Percentiles rank a stretch among this genome's conserved stretches.
Conservation (phyloP, 1,140 invertebrate species). For the Hydropsyche tenuis region DNA sequence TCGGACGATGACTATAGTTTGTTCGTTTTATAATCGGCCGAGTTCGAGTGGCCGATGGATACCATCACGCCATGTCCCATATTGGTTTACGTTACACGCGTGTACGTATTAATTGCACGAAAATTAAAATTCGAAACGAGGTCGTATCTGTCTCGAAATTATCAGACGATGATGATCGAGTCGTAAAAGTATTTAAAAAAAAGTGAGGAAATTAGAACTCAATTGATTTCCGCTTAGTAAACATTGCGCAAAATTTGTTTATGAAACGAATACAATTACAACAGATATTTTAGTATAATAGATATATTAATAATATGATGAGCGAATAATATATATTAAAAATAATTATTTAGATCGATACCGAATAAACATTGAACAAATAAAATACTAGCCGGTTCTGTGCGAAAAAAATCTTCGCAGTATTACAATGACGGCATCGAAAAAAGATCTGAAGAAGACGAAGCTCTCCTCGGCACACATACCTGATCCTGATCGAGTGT, state of each 20-base stretch:
- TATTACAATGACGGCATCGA: constrained; percentile 7
- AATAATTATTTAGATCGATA: no score
- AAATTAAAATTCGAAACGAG: constrained; percentile 16
- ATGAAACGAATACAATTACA: no score
- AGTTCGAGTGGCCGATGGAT: constrained; percentile 7
- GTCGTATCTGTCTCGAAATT: no score
- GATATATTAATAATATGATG: no score
- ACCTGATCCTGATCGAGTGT: neutral
- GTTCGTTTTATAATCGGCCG: neutral
- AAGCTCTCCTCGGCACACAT: constrained; percentile 3
- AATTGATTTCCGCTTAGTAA: no score
- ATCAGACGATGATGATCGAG: no score
- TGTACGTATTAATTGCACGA: neutral
- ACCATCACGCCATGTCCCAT: constrained; percentile 20
- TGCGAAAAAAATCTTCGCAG: neutral
- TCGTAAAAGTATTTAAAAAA: no score
- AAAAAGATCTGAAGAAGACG: neutral
- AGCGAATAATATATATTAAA: no score
- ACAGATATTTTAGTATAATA: no score
- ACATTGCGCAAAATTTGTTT: no score
- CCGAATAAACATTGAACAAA: no score
- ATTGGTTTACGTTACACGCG: neutral
- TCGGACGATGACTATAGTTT: neutral
- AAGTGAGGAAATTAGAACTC: no score
- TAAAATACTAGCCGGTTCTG: neutral